Conservation (phyloP, 1,140 invertebrate genomes). For the Chionoecetes opilio region DNA sequence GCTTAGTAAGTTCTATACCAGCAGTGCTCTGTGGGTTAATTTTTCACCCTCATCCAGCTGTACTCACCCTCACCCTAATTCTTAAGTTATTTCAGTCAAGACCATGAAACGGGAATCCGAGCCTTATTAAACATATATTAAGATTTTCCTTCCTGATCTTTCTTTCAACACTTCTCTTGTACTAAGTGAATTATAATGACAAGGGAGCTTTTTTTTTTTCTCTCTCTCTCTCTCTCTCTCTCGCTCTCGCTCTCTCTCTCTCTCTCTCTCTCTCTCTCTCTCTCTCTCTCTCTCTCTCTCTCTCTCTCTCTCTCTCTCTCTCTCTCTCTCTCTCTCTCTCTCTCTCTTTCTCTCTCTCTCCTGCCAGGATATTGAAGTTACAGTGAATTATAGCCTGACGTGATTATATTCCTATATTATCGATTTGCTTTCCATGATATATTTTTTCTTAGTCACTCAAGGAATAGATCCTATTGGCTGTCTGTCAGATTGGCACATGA, state of each 20-base stretch:
- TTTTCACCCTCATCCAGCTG: slow-evolving; percentile 45
- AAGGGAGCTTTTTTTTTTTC: slow-evolving; percentile 55
- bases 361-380: neutral
- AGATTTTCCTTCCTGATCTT: slow-evolving; percentile 41
- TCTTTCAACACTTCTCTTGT: slow-evolving; percentile 1
- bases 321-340: slow-evolving; percentile 33
- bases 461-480: neutral
- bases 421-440: neutral
- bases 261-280: neutral
- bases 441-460: neutral
- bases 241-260: neutral
- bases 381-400: neutral
- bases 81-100: neutral
- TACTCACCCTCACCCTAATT: slow-evolving; percentile 22
- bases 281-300: slow-evolving; percentile 17
- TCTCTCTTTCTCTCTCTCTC: neutral
- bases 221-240: neutral
- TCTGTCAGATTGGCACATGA: no score
- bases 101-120: slow-evolving; percentile 54
- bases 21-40: slow-evolving; percentile 61
- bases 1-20: slow-evolving; percentile 44
- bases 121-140: slow-evolving; percentile 48
- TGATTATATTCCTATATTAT: neutral
- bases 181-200: slow-evolving; percentile 46
- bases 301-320: slow-evolving; percentile 24